phyloP scores from a whole-genome alignment of 2,888 invertebrate genomes.

The Trichopoda pennipes region DNA sequence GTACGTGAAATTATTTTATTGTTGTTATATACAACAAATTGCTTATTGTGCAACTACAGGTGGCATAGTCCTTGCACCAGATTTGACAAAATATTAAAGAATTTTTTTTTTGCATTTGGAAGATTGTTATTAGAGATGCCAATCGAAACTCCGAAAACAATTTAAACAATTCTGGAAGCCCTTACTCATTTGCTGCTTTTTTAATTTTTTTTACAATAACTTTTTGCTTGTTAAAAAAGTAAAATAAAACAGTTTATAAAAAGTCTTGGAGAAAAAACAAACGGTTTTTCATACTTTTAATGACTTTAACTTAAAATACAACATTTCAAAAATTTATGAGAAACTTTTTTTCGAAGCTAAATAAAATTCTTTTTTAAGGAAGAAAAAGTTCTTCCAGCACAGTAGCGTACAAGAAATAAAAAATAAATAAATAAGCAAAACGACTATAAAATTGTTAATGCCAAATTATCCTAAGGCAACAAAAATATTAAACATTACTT shows the following conservation, averaged over 20 bases:
- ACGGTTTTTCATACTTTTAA: conserved; percentile 38
- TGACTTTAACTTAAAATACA: conserved; percentile 49
- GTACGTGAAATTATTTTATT: no score
- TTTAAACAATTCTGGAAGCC: no score
- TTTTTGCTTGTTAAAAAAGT: conserved; percentile 55
- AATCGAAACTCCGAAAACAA: no score
- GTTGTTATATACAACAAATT: no score
- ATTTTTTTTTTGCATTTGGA: no score
- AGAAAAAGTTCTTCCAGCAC: background rate
- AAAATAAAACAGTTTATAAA: conserved; percentile 12
- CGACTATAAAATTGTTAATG: conserved; percentile 44
- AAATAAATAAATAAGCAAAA: conserved; percentile 49
- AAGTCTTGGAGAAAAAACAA: background rate
- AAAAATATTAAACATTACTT: conserved; percentile 55
- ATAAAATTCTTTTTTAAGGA: background rate
- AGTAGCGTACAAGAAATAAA: background rate
- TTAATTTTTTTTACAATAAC: conserved; percentile 20
- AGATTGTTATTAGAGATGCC: no score
- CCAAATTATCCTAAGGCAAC: conserved; percentile 53
- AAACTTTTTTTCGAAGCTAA: conserved; percentile 36
- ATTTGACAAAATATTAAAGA: no score
- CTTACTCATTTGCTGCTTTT: no score
- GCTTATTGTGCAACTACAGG: no score
- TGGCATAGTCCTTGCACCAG: no score
- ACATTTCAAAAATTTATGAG: conserved; percentile 40